Conservation (phyloP, 2,888 invertebrate species). For the Noctua janthe region DNA sequence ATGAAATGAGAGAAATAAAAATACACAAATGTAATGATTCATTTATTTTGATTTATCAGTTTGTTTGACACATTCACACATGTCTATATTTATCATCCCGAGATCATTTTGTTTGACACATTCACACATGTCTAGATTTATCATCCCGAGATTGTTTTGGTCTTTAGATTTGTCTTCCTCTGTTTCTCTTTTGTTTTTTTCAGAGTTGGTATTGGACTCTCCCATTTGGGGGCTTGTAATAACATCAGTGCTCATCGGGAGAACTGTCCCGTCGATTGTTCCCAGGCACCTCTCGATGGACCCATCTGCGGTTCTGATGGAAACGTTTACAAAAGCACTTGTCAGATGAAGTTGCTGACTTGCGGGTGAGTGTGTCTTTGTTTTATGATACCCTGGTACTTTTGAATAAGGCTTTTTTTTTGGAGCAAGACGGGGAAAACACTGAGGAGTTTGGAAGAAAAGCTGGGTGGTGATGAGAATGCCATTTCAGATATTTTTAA, state of each 20-base stretch:
- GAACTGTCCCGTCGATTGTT: conserved; percentile 97
- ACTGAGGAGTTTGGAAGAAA: not conserved
- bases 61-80: not conserved
- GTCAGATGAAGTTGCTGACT: conserved; percentile 97
- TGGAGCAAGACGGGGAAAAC: not conserved
- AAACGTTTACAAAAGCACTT: conserved; percentile 97
- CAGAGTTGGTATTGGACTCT: conserved; percentile 95
- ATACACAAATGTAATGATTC: not conserved
- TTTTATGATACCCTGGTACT: conserved; percentile 36
- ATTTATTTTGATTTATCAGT: not conserved
- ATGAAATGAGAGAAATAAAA: not conserved
- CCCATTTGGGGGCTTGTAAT: conserved; percentile 96
- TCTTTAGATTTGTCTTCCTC: not conserved
- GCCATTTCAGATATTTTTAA: not conserved
- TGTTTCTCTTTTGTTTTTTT: conserved; percentile 40
- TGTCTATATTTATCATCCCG: not conserved
- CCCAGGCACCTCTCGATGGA: conserved; percentile 96
- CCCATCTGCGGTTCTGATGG: conserved; percentile 98
- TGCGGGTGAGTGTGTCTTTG: conserved; percentile 92
- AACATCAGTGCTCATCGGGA: conserved; percentile 95
- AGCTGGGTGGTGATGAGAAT: not conserved
- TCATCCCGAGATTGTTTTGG: not conserved
- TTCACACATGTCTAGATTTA: not conserved
- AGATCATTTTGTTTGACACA: not conserved
- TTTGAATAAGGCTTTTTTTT: not conserved